These are phyloP conservation scores for Leptarthrus brevirostris DNA, from an alignment of 2,888 invertebrate genomes.

Conservation along the genomic window DNA sequence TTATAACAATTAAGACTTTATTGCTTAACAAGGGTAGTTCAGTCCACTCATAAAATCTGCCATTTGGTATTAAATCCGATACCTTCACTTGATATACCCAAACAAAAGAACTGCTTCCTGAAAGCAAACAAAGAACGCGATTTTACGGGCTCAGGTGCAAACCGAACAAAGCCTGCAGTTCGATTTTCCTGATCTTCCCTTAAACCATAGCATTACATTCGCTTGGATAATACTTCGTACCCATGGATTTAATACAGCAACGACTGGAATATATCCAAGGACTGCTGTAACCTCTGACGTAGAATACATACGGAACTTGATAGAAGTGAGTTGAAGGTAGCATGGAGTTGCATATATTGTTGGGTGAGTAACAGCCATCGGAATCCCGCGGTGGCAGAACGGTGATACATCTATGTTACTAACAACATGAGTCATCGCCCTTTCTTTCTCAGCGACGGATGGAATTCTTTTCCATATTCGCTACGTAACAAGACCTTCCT, in stretches of 20 bases:
- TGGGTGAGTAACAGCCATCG: conserved; percentile 30
- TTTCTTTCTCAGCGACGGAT: neutral
- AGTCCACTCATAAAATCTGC: conserved; percentile 27
- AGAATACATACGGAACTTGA: conserved; percentile 25
- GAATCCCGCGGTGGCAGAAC: conserved; percentile 19
- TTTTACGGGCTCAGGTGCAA: conserved; percentile 44
- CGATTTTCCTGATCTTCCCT: conserved; percentile 20
- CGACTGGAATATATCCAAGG: no score
- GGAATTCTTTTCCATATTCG: neutral
- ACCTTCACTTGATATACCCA: conserved; percentile 21
- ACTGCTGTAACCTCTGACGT: no score
- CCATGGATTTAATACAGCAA: no score
- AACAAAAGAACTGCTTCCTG: conserved; percentile 44
- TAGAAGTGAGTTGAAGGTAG: conserved; percentile 26
- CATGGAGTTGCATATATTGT: neutral
- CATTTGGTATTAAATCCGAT: conserved; percentile 30
- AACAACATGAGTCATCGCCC: conserved; percentile 42
- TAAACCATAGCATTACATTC: conserved; percentile 32
- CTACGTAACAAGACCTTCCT: neutral
- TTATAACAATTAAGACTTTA: conserved; percentile 34
- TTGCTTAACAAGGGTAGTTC: conserved; percentile 36
- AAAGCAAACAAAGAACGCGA: conserved; percentile 30
- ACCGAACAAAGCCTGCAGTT: conserved; percentile 19
- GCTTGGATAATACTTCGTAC: conserved; percentile 19
- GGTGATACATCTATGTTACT: neutral